phyloP scores from a whole-genome alignment of 2,113 vertebrate species.

The Murina feae region DNA sequence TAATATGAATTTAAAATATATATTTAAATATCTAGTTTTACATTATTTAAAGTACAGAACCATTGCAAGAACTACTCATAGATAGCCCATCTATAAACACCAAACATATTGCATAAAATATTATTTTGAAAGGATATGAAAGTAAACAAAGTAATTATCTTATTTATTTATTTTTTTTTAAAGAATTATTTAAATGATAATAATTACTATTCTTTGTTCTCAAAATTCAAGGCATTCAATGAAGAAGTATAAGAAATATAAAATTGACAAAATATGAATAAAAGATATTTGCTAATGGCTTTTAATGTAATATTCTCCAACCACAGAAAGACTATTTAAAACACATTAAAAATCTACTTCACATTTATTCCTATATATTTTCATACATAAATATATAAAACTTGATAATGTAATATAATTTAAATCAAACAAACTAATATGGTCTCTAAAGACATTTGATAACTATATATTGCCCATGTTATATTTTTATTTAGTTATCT shows the following conservation, averaged over 20 bases:
- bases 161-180: not conserved
- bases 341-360: not conserved
- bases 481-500: not conserved
- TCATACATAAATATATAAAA: not conserved
- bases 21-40: constrained; percentile 50
- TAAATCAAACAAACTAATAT: not conserved
- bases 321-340: not conserved
- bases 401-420: not conserved
- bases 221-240: not conserved
- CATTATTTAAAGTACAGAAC: constrained; percentile 7
- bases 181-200: not conserved
- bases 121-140: not conserved
- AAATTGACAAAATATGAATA: not conserved
- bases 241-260: not conserved
- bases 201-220: not conserved
- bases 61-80: not conserved
- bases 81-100: not conserved
- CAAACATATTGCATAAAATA: not conserved
- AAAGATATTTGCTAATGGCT: not conserved
- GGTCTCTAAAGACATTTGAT: not conserved
- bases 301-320: not conserved
- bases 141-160: not conserved
- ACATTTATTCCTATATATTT: not conserved
- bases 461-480: not conserved
- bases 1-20: constrained; percentile 58